Conservation (phyloP, 2,113 vertebrate species). For the Dicaeum eximium region DNA sequence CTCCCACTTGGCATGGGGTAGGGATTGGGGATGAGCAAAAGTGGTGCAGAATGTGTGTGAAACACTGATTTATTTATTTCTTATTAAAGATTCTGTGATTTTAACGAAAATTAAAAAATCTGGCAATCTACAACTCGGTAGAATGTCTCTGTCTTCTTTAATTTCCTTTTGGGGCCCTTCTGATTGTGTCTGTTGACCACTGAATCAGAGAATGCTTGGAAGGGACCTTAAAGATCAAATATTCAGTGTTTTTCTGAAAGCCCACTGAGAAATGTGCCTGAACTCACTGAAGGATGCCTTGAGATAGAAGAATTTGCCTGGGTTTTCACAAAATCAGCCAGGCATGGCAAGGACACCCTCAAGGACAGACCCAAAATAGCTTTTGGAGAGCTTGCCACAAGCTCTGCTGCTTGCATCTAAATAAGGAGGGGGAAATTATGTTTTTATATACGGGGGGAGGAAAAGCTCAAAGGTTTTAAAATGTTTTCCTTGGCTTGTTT, state of each 20-base stretch:
- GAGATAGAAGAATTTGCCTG: not conserved
- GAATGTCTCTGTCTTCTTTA: not conserved
- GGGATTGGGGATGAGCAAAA: not conserved
- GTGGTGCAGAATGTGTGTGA: not conserved
- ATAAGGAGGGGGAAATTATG: not conserved
- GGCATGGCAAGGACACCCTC: not conserved
- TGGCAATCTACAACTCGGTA: not conserved
- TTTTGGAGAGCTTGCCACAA: not conserved
- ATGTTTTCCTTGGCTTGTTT: not conserved
- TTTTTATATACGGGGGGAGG: not conserved
- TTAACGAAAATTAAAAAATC: rapidly evolving
- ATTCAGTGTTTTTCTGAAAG: not conserved
- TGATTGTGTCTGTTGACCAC: not conserved
- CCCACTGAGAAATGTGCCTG: not conserved
- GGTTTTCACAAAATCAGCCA: not conserved
- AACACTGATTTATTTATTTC: not conserved
- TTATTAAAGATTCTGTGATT: not conserved
- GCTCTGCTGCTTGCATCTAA: not conserved
- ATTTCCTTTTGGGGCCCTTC: not conserved
- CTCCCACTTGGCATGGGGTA: not conserved
- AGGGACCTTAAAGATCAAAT: not conserved
- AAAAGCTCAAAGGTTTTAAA: not conserved
- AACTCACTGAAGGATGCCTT: not conserved
- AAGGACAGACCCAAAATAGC: not conserved
- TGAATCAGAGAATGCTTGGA: not conserved